These are phyloP conservation scores for Micronycteris hirsuta DNA, from an alignment of 2,113 vertebrate species.

Conservation along the genomic window DNA sequence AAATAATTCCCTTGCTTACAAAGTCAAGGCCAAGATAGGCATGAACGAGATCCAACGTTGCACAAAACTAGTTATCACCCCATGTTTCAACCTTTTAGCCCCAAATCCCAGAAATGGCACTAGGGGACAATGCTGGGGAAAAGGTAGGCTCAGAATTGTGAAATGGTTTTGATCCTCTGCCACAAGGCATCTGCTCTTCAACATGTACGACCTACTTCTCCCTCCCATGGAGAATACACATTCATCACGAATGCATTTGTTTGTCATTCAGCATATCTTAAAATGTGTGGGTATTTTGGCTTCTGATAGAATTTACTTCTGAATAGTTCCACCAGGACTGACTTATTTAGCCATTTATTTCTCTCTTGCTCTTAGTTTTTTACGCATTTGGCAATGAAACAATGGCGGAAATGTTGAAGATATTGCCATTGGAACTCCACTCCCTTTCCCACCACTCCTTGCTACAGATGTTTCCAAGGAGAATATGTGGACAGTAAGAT, in stretches of 20 bases:
- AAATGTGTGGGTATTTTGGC: neutral
- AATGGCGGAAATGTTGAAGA: neutral
- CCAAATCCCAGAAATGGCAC: neutral
- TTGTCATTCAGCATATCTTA: neutral
- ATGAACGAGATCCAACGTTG: neutral
- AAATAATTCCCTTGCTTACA: neutral
- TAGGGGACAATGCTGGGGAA: neutral
- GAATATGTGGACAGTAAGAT: neutral
- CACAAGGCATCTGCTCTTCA: accelerated
- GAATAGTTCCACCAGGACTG: neutral
- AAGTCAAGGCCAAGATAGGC: neutral
- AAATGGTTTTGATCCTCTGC: accelerated
- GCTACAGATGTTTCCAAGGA: neutral
- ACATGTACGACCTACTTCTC: neutral
- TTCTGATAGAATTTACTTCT: neutral
- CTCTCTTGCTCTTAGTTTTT: neutral
- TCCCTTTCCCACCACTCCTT: neutral
- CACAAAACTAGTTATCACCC: neutral
- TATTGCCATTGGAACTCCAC: neutral
- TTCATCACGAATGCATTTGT: neutral
- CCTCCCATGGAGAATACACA: neutral
- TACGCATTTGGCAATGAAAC: neutral
- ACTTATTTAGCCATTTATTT: neutral
- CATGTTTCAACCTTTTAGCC: neutral
- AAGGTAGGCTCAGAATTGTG: neutral